Evolutionary conservation across 1,140 invertebrate genomes (phyloP), one percentile per base, ranked within the genome.

Genomic region (Melipona quadrifasciata): DNA sequence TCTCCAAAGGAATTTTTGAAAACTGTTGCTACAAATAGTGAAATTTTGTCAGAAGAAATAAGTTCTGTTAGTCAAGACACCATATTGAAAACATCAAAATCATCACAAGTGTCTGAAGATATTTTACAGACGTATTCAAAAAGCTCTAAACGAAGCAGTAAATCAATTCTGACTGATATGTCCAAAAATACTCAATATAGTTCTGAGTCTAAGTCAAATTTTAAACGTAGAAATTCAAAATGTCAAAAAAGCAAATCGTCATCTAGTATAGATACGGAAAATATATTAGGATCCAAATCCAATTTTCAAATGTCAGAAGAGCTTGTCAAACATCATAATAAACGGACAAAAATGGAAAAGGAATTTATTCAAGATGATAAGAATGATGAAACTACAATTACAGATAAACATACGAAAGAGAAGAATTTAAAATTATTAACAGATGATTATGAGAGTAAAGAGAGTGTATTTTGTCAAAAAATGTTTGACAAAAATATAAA

Each of bases 181-280:
- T 88, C 87, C 19, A 93, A 92, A 74, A 93, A 93, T 67, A 68
- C 89, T 14, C 88, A 92, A 5, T 87, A 92, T 39, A 88, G 78
- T 82, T 87, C 91, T 0, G 91, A 92, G 3, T 24, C 61, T 2
- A 94, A 90, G 79, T 55, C 85, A 2, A 93, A 87, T 76, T 91
- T 90, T 0, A 95, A 94, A 68, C 90, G 94, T 2, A 94, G 93
- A 87, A 92, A 89, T 34, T 89, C 90, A 6, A 93, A 93, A 64
- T 90, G 81, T 80, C 90, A 93, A 12, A 94, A 93, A 89, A 86
- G 83, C 0, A 94, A 93, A 85, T 74, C 91, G 0, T 88, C 82
- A 4, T 82, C 88, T 3, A 90, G 80, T 55, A 86, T 88, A 57
- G 73, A 91, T 51, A 87, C 84, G 0, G 93, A 94, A 80, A 93